Evolutionary conservation across 2,113 vertebrate genomes (phyloP), one percentile per base, ranked within the genome.

Genomic region (Sebastes fasciatus): DNA sequence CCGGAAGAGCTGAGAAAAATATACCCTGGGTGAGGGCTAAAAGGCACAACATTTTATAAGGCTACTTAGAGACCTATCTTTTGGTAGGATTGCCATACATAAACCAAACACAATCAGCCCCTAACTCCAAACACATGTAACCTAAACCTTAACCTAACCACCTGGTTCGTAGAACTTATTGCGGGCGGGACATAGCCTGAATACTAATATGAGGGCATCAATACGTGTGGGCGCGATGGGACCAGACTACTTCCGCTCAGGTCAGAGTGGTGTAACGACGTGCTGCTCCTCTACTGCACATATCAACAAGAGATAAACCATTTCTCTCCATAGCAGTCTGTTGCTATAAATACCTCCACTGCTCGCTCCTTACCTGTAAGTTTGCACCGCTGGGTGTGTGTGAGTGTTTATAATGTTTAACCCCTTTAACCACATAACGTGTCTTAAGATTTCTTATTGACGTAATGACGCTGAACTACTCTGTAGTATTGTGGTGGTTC

Each of bases 341-440:
- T 21, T 46, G 64, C 60, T 54, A 48, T 1, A 55, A 57, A 73
- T 26, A 74, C 67, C 13, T 46, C 79, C 16, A 79, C 83, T 90
- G 88, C 77, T 82, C 87, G 90, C 86, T 74, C 26, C 83, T 34
- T 64, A 60, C 72, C 46, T 77, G 92, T 94, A 84, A 92, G 93
- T 92, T 4, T n/a, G 0, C 14, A 40, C 1, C 8, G 6, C 34
- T 10, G 0, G 2, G 1, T 19, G n/a, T 45, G 4, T 9, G 3
- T 21, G 19, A 0, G 7, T 40, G n/a, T 21, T 26, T 26, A 34
- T 34, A 1, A 19, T 23, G 19, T 49, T 1, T 34, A 34, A 0
- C 16, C 16, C 13, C 8, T 73, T 49, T 16, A 61, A 55, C 6
- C 9, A n/a, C 60, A 3, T 2, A 26, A 11, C 9, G 45, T 62